These are phyloP conservation scores for Amia ocellicauda DNA, from an alignment of 2,113 vertebrate species.

Conservation along the genomic window DNA sequence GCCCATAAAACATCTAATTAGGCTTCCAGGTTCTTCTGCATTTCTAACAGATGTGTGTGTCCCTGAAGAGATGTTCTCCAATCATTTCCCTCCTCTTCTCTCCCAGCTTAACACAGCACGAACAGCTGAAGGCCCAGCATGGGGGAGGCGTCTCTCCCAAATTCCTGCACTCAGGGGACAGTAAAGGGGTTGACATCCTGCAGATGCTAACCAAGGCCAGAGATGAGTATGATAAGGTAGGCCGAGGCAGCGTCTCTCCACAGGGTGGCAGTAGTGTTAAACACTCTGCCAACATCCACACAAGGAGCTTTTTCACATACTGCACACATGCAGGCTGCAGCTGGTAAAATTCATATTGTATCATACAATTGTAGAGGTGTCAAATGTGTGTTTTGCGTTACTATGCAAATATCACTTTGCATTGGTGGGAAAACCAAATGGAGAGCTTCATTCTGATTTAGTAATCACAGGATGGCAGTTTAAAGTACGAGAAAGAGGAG, in stretches of 20 bases:
- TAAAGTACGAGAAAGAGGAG: no score
- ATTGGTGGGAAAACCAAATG: no score
- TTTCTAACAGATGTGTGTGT: neutral
- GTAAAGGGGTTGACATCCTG: constrained; percentile 83
- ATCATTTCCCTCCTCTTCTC: neutral
- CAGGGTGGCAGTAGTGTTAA: constrained; percentile 17
- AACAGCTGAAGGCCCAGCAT: constrained; percentile 75
- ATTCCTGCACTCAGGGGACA: constrained; percentile 53
- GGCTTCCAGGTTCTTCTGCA: no score
- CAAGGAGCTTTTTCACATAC: no score
- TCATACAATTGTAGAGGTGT: neutral
- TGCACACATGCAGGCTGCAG: neutral
- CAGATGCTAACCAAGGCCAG: constrained; percentile 90
- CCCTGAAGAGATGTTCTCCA: neutral
- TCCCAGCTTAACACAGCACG: constrained; percentile 81
- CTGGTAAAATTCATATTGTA: no score
- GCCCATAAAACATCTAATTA: no score
- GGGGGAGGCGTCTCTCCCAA: constrained; percentile 61
- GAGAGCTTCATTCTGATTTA: no score
- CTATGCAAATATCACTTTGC: no score
- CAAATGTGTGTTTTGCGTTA: neutral
- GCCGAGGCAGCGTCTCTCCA: neutral
- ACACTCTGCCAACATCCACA: no score
- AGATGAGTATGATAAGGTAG: constrained; percentile 88
- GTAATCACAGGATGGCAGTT: no score